These are phyloP conservation scores for Pavo muticus DNA, from an alignment of 2,113 vertebrate species.

Conservation along the genomic window DNA sequence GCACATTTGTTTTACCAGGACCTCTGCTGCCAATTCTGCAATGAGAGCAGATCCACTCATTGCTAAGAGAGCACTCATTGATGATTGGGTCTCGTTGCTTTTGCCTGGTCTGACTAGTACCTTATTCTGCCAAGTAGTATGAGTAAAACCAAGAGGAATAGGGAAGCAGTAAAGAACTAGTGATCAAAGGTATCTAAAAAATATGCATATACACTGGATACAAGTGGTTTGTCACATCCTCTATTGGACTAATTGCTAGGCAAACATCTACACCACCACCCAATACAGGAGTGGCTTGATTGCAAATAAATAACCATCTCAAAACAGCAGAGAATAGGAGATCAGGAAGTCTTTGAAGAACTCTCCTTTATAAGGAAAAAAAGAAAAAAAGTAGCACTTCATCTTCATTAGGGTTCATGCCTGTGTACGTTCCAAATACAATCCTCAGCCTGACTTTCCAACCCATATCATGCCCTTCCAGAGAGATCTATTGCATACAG, in stretches of 20 bases:
- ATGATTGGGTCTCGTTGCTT: fast-evolving
- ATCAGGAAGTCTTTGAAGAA: not conserved
- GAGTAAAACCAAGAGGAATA: not conserved
- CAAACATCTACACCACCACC: not conserved
- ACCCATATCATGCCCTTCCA: not conserved
- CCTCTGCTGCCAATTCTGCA: not conserved
- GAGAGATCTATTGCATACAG: not conserved
- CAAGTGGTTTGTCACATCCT: not conserved
- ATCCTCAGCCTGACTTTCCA: not conserved
- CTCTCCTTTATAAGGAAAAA: not conserved
- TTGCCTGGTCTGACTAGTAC: not conserved
- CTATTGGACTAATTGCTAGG: not conserved
- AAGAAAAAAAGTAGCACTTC: not conserved
- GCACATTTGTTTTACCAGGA: fast-evolving
- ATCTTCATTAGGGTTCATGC: not conserved
- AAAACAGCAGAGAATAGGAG: not conserved
- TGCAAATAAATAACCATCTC: not conserved
- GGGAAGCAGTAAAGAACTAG: not conserved
- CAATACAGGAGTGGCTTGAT: fast-evolving
- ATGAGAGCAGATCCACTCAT: fast-evolving
- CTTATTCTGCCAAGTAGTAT: not conserved
- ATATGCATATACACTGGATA: fast-evolving
- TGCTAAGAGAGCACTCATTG: not conserved
- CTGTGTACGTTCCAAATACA: not conserved
- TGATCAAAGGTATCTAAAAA: not conserved